Evolutionary conservation across 2,113 vertebrate genomes (phyloP).

Genomic region (Leucosticte australis): DNA sequence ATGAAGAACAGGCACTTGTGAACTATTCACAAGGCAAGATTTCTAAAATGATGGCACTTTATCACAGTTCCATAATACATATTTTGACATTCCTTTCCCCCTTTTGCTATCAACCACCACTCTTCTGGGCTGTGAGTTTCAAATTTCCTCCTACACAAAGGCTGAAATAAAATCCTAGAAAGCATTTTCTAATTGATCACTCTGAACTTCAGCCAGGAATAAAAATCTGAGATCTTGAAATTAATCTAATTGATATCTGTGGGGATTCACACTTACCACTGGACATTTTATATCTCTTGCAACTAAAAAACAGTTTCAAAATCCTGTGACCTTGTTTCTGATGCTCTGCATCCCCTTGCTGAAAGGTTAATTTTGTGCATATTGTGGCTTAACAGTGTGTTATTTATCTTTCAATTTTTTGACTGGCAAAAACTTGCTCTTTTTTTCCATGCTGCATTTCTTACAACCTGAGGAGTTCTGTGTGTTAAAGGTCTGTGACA

Average conservation of each 20-base stretch:
- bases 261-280: neutral
- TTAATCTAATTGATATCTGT: neutral
- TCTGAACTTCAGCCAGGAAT: neutral
- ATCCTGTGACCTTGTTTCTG: neutral
- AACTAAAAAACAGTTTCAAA: neutral
- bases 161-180: neutral
- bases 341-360: neutral
- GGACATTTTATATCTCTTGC: neutral
- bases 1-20: neutral
- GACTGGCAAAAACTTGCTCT: neutral
- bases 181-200: constrained; percentile 3
- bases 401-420: neutral
- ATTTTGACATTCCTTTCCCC: neutral
- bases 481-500: neutral
- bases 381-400: neutral
- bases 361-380: neutral
- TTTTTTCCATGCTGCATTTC: neutral
- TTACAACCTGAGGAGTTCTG: neutral
- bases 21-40: neutral
- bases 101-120: neutral
- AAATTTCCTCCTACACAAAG: constrained; percentile 1
- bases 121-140: neutral
- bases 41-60: neutral
- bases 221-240: neutral
- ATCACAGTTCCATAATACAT: neutral